These are phyloP conservation scores for Condylura cristata DNA, from an alignment of 2,113 vertebrate species.

Conservation along the genomic window DNA sequence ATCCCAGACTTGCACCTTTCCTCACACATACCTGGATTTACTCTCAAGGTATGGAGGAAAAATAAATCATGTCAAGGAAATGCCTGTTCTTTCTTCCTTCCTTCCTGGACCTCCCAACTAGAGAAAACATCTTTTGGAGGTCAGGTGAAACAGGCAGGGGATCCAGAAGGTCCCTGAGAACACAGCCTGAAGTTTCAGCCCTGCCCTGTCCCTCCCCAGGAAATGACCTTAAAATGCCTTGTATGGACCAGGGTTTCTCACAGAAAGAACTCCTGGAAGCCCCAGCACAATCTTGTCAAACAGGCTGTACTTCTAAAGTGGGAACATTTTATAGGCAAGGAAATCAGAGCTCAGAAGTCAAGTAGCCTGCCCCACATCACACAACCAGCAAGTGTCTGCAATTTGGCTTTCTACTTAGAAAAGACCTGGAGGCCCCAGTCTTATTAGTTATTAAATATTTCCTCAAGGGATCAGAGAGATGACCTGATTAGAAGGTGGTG, in stretches of 20 bases:
- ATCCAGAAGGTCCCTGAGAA: not conserved
- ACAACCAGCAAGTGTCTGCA: not conserved
- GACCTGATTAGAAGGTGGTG: not conserved
- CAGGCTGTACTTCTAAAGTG: not conserved
- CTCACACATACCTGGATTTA: not conserved
- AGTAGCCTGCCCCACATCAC: not conserved
- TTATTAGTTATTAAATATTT: not conserved
- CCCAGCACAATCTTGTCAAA: not conserved
- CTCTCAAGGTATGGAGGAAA: not conserved
- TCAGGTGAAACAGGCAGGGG: not conserved
- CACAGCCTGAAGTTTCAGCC: not conserved
- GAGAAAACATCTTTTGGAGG: not conserved
- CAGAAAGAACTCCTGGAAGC: not conserved
- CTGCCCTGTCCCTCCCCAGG: not conserved
- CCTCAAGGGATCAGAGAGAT: not conserved
- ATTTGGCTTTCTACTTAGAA: slow-evolving; percentile 19
- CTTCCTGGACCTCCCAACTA: not conserved
- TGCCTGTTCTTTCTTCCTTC: not conserved
- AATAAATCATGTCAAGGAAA: not conserved
- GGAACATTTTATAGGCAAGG: slow-evolving; percentile 17
- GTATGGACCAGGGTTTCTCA: not conserved
- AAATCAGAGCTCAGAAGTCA: slow-evolving; percentile 5
- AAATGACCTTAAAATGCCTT: not conserved
- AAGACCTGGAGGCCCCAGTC: not conserved
- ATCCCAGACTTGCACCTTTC: not conserved